Percentiles rank a stretch among this genome's conserved stretches.
phyloP scores from a whole-genome alignment of 2,888 invertebrate genomes.

The Lissocephala sabroskyi region DNA sequence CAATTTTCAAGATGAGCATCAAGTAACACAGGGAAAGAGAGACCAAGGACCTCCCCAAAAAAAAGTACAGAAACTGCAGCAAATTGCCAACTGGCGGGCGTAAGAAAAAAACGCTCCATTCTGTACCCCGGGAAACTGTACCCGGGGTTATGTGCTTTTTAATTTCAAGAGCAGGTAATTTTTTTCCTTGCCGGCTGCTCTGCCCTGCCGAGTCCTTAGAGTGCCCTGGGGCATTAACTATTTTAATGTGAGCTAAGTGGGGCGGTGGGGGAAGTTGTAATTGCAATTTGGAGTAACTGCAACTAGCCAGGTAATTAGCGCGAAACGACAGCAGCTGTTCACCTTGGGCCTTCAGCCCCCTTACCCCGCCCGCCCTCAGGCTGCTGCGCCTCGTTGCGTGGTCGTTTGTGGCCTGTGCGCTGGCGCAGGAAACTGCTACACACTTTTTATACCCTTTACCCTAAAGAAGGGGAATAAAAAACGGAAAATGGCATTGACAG shows the following conservation, averaged over 20 bases:
- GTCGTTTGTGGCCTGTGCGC: no score
- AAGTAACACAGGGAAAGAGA: conserved; percentile 12
- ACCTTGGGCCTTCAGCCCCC: no score
- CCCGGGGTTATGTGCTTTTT: conserved; percentile 13
- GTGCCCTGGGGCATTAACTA: conserved; percentile 67
- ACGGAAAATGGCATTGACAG: no score
- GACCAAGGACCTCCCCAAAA: conserved; percentile 19
- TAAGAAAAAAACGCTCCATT: conserved; percentile 18
- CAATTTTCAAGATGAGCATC: conserved; percentile 66
- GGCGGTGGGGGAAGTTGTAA: conserved; percentile 40
- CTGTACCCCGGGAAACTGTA: no score
- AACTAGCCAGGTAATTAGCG: conserved; percentile 54
- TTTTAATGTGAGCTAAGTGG: conserved; percentile 60
- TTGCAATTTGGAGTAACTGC: conserved; percentile 43
- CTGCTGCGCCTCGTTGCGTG: no score
- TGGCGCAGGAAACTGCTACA: no score
- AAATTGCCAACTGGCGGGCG: conserved; percentile 30
- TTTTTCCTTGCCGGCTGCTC: conserved; percentile 18
- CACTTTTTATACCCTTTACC: background rate
- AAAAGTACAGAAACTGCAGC: conserved; percentile 19
- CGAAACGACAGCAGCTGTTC: conserved; percentile 56
- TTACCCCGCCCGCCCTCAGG: conserved; percentile 5
- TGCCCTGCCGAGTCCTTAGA: conserved; percentile 17
- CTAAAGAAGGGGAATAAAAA: background rate
- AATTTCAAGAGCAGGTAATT: conserved; percentile 42